Conservation (phyloP, 2,113 vertebrate genomes). For the Hucho hucho region DNA sequence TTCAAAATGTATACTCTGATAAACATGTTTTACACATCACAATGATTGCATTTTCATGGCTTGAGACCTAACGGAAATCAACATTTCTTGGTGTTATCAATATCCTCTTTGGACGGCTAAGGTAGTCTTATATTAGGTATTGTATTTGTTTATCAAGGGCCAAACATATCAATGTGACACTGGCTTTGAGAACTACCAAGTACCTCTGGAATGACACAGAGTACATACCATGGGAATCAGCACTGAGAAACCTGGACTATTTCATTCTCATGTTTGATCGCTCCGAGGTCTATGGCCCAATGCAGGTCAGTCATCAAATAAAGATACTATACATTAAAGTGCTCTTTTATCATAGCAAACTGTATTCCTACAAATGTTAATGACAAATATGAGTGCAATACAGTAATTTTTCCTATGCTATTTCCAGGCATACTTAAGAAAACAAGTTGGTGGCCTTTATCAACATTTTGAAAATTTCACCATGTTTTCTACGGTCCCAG, state of each 20-base stretch:
- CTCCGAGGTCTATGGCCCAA: constrained; percentile 81
- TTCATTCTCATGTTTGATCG: constrained; percentile 90
- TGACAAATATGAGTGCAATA: too few species aligned
- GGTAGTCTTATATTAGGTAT: background rate
- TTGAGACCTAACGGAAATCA: background rate
- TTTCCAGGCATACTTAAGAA: constrained; percentile 76
- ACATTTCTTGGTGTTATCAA: background rate
- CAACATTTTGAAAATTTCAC: constrained; percentile 51
- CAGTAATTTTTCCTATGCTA: too few species aligned
- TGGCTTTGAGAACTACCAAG: constrained; percentile 81
- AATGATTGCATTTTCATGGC: too few species aligned
- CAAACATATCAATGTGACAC: constrained; percentile 54
- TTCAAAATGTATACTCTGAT: too few species aligned
- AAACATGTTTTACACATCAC: background rate
- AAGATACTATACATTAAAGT: background rate
- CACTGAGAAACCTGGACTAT: constrained; percentile 78
- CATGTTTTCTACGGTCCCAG: fast-evolving
- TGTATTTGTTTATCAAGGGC: constrained; percentile 68
- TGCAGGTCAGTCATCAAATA: constrained; percentile 74
- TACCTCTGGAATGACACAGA: constrained; percentile 72
- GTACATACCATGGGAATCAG: constrained; percentile 84
- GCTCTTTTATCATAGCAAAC: background rate
- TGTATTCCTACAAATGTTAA: background rate
- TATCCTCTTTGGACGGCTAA: background rate
- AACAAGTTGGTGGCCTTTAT: constrained; percentile 77